Evolutionary conservation across 2,888 invertebrate genomes (phyloP), one percentile per base, ranked within the genome.

Genomic region (Spisula subtruncata): DNA sequence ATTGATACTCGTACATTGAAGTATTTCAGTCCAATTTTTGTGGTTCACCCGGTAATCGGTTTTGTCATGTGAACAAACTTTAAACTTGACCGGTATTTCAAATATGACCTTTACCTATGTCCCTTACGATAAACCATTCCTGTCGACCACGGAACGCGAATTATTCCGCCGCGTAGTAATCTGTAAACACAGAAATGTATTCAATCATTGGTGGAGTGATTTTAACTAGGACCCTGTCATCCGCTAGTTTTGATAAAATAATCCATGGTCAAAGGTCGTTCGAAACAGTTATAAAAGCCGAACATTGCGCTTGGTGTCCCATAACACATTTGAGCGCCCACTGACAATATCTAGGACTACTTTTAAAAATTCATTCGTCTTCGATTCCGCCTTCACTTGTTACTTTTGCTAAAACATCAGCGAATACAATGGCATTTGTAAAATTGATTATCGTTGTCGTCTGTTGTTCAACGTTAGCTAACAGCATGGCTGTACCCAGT

Each of bases 21-120:
- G 51, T 51, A 51, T 16, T 51, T 51, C 12, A 51, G 1, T 60
- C 20, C 60, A 6, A 60, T 25, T 4, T 14, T 56, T 56, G 16
- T n/a, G n/a, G n/a, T n/a, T n/a, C 16, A 56, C n/a, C 18, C 6
- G 16, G 16, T 14, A 56, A 56, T 20, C 16, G 8, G 56, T 5
- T 8, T 20, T 56, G n/a, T 56, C n/a, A n/a, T 5, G 18, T 20
- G 48, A 56, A 4, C 16, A 56, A 56, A 56, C 29, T 35, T 75
- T 75, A 75, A 75, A 75, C 75, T 75, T 75, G 75, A 75, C 75
- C 75, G 75, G 32, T 75, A 32, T 75, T 35, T 75, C 5, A 75
- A 35, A 75, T 41, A 41, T 75, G 75, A 75, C 75, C 75, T 75
- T 32, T 35, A 35, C 10, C 32, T 18, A 0, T 60, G 51, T 16